Evolutionary conservation across 2,797 vertebrate genomes (phyloP).

Genomic region (Champsocephalus gunnari): DNA sequence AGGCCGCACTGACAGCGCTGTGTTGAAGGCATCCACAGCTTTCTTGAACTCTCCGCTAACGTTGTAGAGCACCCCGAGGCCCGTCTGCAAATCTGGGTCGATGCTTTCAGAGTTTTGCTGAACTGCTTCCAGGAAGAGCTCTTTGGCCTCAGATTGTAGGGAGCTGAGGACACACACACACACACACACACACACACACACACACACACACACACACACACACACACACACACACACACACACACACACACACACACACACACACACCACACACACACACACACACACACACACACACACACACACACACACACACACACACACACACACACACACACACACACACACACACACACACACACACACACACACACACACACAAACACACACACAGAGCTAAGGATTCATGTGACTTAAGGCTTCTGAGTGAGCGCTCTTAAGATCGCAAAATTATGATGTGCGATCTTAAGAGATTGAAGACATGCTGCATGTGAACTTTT

Average conservation of each 20-base stretch:
- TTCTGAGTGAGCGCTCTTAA: constrained; percentile 48
- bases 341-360: constrained; percentile 21
- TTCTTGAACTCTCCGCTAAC: constrained; percentile 96
- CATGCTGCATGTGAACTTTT: constrained; percentile 27
- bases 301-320: constrained; percentile 3
- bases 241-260: constrained; percentile 17
- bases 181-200: constrained; percentile 21
- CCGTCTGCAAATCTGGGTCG: constrained; percentile 96
- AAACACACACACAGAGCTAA: constrained; percentile 31
- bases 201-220: constrained; percentile 24
- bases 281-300: constrained; percentile 10
- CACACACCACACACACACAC: constrained; percentile 15
- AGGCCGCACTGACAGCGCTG: constrained; percentile 94
- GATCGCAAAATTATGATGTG: constrained; percentile 41
- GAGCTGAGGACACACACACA: constrained; percentile 78
- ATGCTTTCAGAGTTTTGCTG: constrained; percentile 92
- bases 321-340: constrained; percentile 18
- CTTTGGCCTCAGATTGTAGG: constrained; percentile 92
- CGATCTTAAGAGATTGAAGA: background rate
- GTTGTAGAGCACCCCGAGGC: constrained; percentile 97
- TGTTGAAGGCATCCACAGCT: constrained; percentile 98
- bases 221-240: constrained; percentile 10
- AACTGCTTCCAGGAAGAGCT: constrained; percentile 94
- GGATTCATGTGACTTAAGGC: constrained; percentile 58
- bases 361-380: constrained; percentile 13